These are phyloP conservation scores for Schizaphis graminum DNA, from an alignment of 2,888 invertebrate species.

Conservation along the genomic window DNA sequence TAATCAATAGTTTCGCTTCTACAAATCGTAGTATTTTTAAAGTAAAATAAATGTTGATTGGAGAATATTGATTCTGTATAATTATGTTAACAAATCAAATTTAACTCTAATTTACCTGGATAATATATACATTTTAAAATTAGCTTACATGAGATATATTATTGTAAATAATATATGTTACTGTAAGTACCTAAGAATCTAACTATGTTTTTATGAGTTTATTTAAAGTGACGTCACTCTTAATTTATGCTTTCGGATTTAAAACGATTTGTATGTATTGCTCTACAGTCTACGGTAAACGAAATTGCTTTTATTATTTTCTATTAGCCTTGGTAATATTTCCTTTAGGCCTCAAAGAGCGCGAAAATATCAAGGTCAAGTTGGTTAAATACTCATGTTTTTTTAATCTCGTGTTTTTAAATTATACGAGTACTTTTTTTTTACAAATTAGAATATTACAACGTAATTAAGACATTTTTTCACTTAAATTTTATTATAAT, in stretches of 20 bases:
- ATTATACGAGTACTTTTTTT: not conserved
- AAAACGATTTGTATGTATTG: not conserved
- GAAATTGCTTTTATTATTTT: slow-evolving; percentile 52
- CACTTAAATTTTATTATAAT: not conserved
- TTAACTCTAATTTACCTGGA: not conserved
- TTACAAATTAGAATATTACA: slow-evolving; percentile 5
- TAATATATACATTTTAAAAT: not conserved
- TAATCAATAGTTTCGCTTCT: not conserved
- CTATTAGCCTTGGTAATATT: slow-evolving; percentile 47
- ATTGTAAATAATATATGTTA: not conserved
- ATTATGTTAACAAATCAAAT: not conserved
- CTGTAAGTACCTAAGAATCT: not conserved
- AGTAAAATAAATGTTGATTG: not conserved
- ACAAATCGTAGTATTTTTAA: not conserved
- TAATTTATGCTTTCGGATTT: slow-evolving; percentile 22
- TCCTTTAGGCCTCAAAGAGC: slow-evolving; percentile 1
- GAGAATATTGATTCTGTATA: not conserved
- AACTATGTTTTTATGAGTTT: not conserved
- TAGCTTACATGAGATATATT: not conserved
- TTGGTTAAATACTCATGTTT: slow-evolving; percentile 21
- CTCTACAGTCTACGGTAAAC: not conserved
- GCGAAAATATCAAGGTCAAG: slow-evolving; percentile 29
- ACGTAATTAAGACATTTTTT: not conserved
- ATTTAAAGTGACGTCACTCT: slow-evolving; percentile 1
- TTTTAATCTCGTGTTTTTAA: not conserved